Evolutionary conservation across 2,888 invertebrate species (phyloP), one percentile per base, ranked within the genome.

Genomic region (Tachina grossa): DNA sequence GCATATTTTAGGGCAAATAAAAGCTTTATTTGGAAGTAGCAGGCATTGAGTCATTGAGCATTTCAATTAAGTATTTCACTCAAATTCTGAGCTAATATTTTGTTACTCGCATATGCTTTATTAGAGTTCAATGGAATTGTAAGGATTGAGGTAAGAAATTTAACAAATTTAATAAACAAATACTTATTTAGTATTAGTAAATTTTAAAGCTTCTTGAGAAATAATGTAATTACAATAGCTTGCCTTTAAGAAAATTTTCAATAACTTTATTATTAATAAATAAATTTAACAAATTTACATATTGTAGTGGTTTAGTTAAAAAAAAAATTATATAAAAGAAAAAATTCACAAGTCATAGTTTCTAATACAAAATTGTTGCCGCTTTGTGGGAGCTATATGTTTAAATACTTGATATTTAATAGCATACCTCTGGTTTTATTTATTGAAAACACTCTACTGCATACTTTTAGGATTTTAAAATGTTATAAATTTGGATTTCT

Each of bases 1-100:
- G 13, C 51, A 77, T 59, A 45, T 57, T 83, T 57, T 41, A 19
- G 9, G 65, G 57, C 31, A 66, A 77, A 72, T 79, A 47, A 10
- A 49, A 13, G 14, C 19, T 69, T 76, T 76, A 69, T n/a, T 66
- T 69, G 39, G 57, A 41, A 53, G 10, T 39, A 39, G 14, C n/a
- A 19, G 13, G 4, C 49, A 11, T 31, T n/a, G n/a, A n/a, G n/a
- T n/a, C n/a, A n/a, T 43, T 39, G 45, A 55, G 13, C 10, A n/a
- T 22, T 45, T 43, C 5, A 71, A 22, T 41, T n/a, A 14, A 9
- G 2, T 39, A 9, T 19, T 53, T 16, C 6, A 11, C 9, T 57
- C 2, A 10, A 31, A 53, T 19, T 53, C 19, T 19, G 19, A 11
- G 53, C 1, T 57, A 57, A 57, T 55, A 13, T 55, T 16, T 13